phyloP scores from a whole-genome alignment of 2,113 vertebrate genomes.

The Myiopsitta monachus region DNA sequence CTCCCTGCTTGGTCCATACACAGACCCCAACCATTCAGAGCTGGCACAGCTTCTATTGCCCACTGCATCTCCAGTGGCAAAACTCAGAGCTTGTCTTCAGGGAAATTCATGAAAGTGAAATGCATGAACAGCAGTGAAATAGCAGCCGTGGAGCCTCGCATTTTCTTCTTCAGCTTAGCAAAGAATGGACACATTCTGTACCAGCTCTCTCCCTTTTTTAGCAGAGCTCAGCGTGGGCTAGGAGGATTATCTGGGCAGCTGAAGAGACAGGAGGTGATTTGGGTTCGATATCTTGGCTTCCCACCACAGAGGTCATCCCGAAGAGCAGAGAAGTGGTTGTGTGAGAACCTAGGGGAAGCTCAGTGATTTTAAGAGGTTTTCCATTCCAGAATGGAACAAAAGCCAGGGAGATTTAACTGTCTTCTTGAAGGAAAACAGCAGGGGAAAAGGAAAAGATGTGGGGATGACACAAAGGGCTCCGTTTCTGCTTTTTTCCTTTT shows the following conservation, averaged over 20 bases:
- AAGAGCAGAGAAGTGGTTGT: background rate
- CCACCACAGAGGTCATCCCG: background rate
- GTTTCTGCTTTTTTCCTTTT: conserved; percentile 1
- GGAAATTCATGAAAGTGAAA: background rate
- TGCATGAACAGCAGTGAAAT: background rate
- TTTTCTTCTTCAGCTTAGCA: background rate
- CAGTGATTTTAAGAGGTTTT: conserved; percentile 17
- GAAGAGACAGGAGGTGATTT: background rate
- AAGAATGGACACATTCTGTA: background rate
- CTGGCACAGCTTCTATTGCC: rapidly evolving
- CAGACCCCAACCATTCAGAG: background rate
- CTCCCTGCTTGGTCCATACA: rapidly evolving
- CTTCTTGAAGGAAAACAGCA: conserved; percentile 45
- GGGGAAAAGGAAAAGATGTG: background rate
- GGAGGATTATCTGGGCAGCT: background rate
- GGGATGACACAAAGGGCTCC: background rate
- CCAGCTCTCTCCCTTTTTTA: background rate
- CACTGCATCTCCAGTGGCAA: background rate
- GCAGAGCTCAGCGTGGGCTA: background rate
- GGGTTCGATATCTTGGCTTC: background rate
- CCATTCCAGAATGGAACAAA: conserved; percentile 5
- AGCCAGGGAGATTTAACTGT: background rate
- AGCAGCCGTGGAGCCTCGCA: rapidly evolving
- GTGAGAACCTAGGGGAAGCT: background rate
- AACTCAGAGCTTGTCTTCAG: background rate